Evolutionary conservation across 1,140 invertebrate genomes (phyloP).

Genomic region (Lordiphosa collinella): DNA sequence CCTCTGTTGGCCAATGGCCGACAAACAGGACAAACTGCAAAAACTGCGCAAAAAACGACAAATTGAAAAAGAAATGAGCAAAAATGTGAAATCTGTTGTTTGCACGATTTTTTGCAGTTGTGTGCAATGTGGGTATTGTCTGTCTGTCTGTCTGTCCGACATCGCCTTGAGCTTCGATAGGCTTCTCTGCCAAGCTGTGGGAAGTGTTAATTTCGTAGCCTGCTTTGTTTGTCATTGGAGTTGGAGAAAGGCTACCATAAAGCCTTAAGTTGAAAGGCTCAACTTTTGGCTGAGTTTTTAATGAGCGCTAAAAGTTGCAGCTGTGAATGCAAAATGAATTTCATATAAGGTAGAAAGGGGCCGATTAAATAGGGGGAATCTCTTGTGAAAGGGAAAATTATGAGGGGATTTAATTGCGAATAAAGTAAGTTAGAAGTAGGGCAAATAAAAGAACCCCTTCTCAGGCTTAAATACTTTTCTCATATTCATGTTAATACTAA

Average conservation of each 20-base stretch:
- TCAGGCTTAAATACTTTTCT: no score
- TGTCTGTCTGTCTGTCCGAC: conserved; percentile 32
- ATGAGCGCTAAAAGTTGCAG: conserved; percentile 32
- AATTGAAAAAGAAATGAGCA: conserved; percentile 73
- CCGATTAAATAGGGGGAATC: no score
- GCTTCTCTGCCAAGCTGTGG: conserved; percentile 38
- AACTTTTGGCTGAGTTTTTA: conserved; percentile 57
- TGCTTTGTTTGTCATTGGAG: conserved; percentile 58
- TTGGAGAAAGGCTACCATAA: conserved; percentile 14
- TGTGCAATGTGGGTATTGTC: conserved; percentile 20
- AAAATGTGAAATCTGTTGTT: conserved; percentile 69
- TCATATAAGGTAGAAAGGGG: conserved; percentile 19
- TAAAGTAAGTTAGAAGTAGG: no score
- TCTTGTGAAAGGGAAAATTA: no score
- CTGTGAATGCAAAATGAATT: conserved; percentile 32
- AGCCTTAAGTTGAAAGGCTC: conserved; percentile 32
- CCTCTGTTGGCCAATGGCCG: conserved; percentile 59
- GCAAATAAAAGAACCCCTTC: no score
- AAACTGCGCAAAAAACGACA: conserved; percentile 68
- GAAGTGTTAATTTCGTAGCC: conserved; percentile 73
- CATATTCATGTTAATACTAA: no score
- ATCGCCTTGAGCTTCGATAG: conserved; percentile 67
- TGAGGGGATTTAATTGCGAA: not conserved
- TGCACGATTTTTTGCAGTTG: conserved; percentile 26
- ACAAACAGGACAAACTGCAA: conserved; percentile 26